These are phyloP conservation scores for Dermatophagoides farinae DNA, from an alignment of 1,140 invertebrate genomes.

Conservation along the genomic window DNA sequence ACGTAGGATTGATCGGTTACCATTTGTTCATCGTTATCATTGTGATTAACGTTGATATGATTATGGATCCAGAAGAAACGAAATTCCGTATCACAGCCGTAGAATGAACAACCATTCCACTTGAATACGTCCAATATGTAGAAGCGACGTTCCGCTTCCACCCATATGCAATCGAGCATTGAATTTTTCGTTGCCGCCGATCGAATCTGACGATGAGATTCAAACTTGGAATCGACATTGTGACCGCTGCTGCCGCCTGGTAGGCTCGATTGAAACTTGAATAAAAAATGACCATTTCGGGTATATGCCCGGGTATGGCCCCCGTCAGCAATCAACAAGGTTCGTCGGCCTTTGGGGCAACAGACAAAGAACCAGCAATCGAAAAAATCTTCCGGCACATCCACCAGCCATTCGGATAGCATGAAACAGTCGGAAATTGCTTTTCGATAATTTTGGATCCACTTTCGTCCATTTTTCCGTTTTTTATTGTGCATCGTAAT, in stretches of 20 bases:
- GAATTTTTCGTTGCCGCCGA: conserved; percentile 16
- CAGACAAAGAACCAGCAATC: conserved; percentile 57
- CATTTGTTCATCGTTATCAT: background rate
- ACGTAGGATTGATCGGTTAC: background rate
- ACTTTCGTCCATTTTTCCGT: background rate
- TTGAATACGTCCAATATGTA: conserved; percentile 59
- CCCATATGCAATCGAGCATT: conserved; percentile 59
- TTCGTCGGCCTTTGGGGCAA: conserved; percentile 57
- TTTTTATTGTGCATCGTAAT: background rate
- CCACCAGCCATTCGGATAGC: conserved; percentile 76
- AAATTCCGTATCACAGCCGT: conserved; percentile 57
- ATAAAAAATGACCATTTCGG: conserved; percentile 40
- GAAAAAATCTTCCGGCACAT: conserved; percentile 53
- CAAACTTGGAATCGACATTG: background rate
- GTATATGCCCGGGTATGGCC: conserved; percentile 47
- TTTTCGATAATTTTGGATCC: conserved; percentile 1
- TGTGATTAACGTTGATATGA: conserved; percentile 29
- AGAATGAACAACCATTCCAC: conserved; percentile 52
- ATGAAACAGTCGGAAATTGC: conserved; percentile 32
- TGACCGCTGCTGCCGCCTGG: conserved; percentile 42
- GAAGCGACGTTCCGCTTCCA: conserved; percentile 37
- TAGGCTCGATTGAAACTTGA: conserved; percentile 39
- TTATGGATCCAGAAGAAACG: conserved; percentile 50
- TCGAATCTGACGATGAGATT: background rate
- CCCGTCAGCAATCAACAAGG: conserved; percentile 49